These are phyloP conservation scores for Macrophya alboannulata DNA, from an alignment of 2,888 invertebrate species.

Conservation along the genomic window DNA sequence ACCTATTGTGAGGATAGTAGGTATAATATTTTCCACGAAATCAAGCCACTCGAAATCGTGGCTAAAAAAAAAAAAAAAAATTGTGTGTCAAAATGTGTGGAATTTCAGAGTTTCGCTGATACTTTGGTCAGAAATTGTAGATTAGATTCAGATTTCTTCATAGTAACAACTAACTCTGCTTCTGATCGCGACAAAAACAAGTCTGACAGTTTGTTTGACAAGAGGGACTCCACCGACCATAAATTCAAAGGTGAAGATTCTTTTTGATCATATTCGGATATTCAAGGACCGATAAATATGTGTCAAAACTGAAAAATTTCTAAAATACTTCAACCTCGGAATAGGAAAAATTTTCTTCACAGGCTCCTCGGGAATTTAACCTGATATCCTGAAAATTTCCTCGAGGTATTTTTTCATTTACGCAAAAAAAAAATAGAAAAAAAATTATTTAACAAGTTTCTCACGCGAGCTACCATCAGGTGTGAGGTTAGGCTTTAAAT, in stretches of 20 bases:
- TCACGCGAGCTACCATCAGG: background rate
- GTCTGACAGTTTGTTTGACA: background rate
- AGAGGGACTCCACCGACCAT: background rate
- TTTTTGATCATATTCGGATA: background rate
- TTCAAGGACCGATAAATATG: background rate
- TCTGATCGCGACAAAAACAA: background rate
- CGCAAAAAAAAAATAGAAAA: background rate
- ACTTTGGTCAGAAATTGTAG: background rate
- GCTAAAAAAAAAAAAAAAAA: background rate
- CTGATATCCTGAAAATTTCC: slow-evolving; percentile 2
- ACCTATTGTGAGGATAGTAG: no score
- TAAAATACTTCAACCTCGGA: background rate
- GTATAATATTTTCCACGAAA: no score
- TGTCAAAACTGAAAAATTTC: background rate
- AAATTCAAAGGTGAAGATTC: background rate
- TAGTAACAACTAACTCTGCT: no score
- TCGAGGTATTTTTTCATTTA: background rate
- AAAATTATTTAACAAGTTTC: background rate
- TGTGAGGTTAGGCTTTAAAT: background rate
- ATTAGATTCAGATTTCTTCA: background rate
- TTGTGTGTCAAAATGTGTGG: no score
- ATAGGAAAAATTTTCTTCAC: slow-evolving; percentile 1
- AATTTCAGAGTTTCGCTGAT: background rate
- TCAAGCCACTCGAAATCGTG: background rate
- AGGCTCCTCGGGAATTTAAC: background rate